Conservation (phyloP, 1,140 invertebrate species). For the Ectropis grisescens region DNA sequence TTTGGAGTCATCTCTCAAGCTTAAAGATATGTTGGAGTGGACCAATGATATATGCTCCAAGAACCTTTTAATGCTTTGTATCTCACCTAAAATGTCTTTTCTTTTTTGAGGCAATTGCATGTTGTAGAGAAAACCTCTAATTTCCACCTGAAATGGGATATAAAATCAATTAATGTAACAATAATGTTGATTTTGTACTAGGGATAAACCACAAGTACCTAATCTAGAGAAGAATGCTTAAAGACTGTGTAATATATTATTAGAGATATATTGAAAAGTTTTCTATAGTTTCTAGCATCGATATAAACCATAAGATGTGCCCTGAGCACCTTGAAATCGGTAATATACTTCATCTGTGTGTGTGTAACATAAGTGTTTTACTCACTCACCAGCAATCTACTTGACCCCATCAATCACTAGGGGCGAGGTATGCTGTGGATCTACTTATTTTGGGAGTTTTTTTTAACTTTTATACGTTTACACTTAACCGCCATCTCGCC, state of each 20-base stretch:
- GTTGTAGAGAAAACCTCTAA: slow-evolving; percentile 74
- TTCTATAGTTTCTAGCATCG: too few relatives aligned
- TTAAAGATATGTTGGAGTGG: slow-evolving; percentile 71
- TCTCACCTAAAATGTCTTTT: slow-evolving; percentile 67
- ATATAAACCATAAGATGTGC: too few relatives aligned
- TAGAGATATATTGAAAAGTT: neutral
- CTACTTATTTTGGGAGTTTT: too few relatives aligned
- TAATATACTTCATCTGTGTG: too few relatives aligned
- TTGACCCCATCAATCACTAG: too few relatives aligned
- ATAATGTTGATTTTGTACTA: neutral
- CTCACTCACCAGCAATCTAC: too few relatives aligned
- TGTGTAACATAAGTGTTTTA: too few relatives aligned
- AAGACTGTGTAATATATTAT: neutral
- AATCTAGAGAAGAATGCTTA: neutral
- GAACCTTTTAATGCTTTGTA: slow-evolving; percentile 70
- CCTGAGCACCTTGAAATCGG: too few relatives aligned
- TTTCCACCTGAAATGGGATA: slow-evolving; percentile 55
- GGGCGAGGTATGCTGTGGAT: too few relatives aligned
- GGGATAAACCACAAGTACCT: neutral
- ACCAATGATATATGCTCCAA: slow-evolving; percentile 74
- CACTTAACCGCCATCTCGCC: too few relatives aligned
- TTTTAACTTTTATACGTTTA: too few relatives aligned
- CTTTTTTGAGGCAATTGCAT: slow-evolving; percentile 72
- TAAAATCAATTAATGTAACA: too few relatives aligned
- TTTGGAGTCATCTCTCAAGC: slow-evolving; percentile 72